A percentile compares a stretch with the other conserved stretches of the same genome.
These are phyloP conservation scores for Phortica magna DNA, from an alignment of 2,888 invertebrate species.

Conservation along the genomic window DNA sequence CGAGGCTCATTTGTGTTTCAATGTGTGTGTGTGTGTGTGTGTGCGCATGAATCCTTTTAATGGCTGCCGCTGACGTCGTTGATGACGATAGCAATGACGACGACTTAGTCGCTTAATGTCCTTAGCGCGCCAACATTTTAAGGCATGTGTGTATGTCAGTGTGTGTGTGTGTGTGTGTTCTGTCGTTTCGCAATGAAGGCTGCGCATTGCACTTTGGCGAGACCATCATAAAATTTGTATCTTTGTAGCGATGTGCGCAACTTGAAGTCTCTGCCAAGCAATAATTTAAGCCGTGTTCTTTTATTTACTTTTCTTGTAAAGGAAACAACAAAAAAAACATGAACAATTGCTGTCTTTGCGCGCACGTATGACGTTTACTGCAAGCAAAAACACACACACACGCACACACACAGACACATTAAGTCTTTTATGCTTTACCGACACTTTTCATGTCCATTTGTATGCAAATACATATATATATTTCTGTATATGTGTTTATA, in stretches of 20 bases:
- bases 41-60: not conserved
- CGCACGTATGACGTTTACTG: no score
- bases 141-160: not conserved
- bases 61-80: not conserved
- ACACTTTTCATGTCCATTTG: conserved; percentile 50
- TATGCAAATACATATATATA: not conserved
- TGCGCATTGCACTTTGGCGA: conserved; percentile 61
- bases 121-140: not conserved
- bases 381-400: conserved; percentile 12
- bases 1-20: not conserved
- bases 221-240: conserved; percentile 56
- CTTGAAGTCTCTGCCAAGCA: not conserved
- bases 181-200: conserved; percentile 52
- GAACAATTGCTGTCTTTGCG: no score
- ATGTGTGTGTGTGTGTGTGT: not conserved
- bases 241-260: no score
- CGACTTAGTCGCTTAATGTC: not conserved
- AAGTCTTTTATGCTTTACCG: conserved; percentile 47
- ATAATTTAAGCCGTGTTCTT: no score
- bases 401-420: not conserved
- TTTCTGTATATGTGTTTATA: conserved; percentile 36
- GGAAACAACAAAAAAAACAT: not conserved
- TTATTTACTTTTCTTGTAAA: not conserved
- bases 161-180: not conserved
- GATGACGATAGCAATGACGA: not conserved